Evolutionary conservation across 1,140 invertebrate genomes (phyloP), one percentile per base, ranked within the genome.

Genomic region (Campoletis sonorensis): DNA sequence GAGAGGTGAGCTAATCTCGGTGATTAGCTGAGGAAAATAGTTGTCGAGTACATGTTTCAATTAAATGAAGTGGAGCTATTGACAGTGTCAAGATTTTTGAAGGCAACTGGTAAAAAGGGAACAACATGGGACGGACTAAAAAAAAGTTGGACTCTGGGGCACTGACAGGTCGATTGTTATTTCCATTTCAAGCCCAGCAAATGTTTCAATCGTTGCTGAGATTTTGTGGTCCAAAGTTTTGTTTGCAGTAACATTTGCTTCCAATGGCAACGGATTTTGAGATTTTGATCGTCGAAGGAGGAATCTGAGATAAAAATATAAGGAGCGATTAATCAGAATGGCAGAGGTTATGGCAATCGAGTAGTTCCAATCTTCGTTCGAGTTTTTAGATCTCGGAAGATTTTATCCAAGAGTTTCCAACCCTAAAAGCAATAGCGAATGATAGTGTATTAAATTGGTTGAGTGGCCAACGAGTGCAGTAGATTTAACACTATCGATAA

Each of bases 1-100:
- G 26, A 58, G 51, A 77, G 73, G 73, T 77, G 73, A 77, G 73
- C 73, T 61, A 77, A 77, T 64, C 61, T 77, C 26, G 64, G 54
- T 61, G 73, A 77, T 77, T 77, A 77, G 54, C 73, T 77, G 23
- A 61, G 21, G 54, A 75, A n/a, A 58, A 33, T 45, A 33, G 23
- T 27, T 26, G n/a, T 64, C 21, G 61, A 23, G 23, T 23, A 64
- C 51, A n/a, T 54, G 61, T 64, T 23, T 7, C 27, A 26, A 26
- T 64, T 45, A 1, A 45, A 23, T 15, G 23, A 1, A 27, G 11
- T 0, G 13, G 23, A 64, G 61, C 8, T 4, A 27, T 64, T 26
- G 61, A 1, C 51, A 54, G 5, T 54, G 51, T 54, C n/a, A 21
- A n/a, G 4, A 54, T 54, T 8, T 4, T 54, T 21, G n/a, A 15